Evolutionary conservation across 2,888 invertebrate species (phyloP), one percentile per base, ranked within the genome.

Genomic region (Lobophora halterata): DNA sequence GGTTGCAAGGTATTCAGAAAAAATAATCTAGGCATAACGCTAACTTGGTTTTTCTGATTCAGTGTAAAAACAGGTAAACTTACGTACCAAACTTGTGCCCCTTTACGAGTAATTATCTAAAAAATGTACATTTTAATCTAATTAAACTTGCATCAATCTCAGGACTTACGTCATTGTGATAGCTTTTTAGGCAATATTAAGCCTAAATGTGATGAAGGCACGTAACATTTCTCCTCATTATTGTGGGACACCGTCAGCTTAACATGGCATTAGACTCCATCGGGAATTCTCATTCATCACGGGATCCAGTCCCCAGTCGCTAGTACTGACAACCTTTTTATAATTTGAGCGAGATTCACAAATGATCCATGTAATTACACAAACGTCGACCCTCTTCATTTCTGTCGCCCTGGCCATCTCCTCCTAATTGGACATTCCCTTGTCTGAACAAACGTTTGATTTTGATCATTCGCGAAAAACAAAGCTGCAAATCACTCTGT

Each of bases 381-480:
- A 77, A 76, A 81, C 75, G 85, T 83, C 85, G 74, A 85, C 86
- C 86, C 85, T 85, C 79, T 77, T 86, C 85, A 83, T 83, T 73
- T 78, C 70, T 71, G 67, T 55, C 64, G 57, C 64, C 65, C 49
- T 57, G 58, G 55, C 65, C 56, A 55, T 52, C 61, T 63, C 61
- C 60, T 79, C 61, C 60, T 79, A 79, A 79, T 79, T 79, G 73
- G 70, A 73, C 67, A 72, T 65, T 70, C 61, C 66, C 55, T 61
- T 64, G 58, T 61, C 57, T 57, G 61, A 57, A 41, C 49, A 46
- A 23, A 52, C 55, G 56, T 68, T 65, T 65, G 63, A 56, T 47
- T 53, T 45, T 46, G 56, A 63, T 59, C 57, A 58, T 14, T 34
- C 13, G 12, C 19, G 19, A 33, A 33, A 33, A 40, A 32, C 35